A percentile compares a stretch with the other conserved stretches of the same genome.
These are phyloP conservation scores for Hirtodrosophila duncani DNA, from an alignment of 2,888 invertebrate genomes.

Conservation along the genomic window DNA sequence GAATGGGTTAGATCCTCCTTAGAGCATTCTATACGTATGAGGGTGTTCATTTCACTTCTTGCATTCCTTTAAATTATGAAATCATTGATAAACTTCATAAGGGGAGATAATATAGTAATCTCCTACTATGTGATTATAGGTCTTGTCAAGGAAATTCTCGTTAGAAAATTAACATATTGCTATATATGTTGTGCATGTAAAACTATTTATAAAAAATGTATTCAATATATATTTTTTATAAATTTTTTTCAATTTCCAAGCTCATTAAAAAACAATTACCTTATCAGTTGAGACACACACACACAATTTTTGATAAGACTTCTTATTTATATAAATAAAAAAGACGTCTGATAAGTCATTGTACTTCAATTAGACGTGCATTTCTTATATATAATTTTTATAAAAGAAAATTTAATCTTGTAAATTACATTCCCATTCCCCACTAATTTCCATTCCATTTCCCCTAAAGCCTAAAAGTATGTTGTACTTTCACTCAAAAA, in stretches of 20 bases:
- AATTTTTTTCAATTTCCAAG: background rate
- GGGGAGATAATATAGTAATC: too few relatives aligned
- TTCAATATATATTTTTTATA: constrained; percentile 12
- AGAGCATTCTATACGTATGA: too few relatives aligned
- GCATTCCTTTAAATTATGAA: too few relatives aligned
- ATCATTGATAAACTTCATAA: too few relatives aligned
- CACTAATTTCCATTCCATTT: background rate
- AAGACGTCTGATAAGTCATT: constrained; percentile 7
- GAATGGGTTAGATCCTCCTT: too few relatives aligned
- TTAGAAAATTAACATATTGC: too few relatives aligned
- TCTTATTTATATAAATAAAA: constrained; percentile 2
- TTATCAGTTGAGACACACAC: too few relatives aligned
- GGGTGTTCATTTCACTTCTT: too few relatives aligned
- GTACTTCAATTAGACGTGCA: background rate
- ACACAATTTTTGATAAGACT: constrained; percentile 16
- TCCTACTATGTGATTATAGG: too few relatives aligned
- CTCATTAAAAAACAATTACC: constrained; percentile 49
- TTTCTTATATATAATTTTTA: background rate
- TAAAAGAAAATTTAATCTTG: background rate
- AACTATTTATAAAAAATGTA: background rate
- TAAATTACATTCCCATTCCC: background rate
- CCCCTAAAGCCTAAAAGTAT: constrained; percentile 52
- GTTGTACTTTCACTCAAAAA: constrained; percentile 19
- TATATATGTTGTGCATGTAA: too few relatives aligned
- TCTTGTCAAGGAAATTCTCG: too few relatives aligned